Evolutionary conservation across 2,888 invertebrate species (phyloP), one percentile per base, ranked within the genome.

Genomic region (Cataglyphis altisquamis): DNA sequence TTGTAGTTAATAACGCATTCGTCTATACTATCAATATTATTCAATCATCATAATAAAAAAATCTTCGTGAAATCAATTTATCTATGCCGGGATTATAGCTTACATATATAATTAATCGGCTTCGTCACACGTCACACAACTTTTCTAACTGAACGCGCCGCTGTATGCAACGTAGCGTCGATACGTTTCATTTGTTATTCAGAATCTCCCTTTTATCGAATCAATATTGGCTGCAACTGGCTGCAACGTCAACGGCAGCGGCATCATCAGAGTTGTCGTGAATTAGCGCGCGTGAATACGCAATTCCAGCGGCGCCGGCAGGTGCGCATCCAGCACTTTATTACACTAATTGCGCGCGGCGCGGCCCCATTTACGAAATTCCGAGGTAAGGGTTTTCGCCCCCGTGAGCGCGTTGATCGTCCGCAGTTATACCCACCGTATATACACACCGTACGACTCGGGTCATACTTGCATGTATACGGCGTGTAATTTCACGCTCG

Each of bases 401-500:
- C 80, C 78, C 67, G 39, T 66, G 25, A 41, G 15, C 15, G 52
- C 64, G 78, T 70, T 83, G 85, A 83, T 88, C 87, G 74, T 66
- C 32, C 68, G 63, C 45, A 52, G 68, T 64, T 63, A 66, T 60
- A 48, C 52, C 45, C 36, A 52, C 82, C 8, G 48, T 48, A n/a
- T 48, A 12, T 12, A 29, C 48, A 18, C 21, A 15, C 52, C 32
- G 48, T 77, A 29, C 48, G 21, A 12, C 32, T 21, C 18, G 48
- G 77, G 75, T 87, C 48, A 52, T 68, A 82, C 83, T 78, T 86
- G 78, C 45, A 62, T 52, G 48, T 32, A 87, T 85, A 84, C 88
- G 85, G 89, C 88, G 89, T 91, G 91, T 91, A 92, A 92, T 92
- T 92, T 92, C 92, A 92, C 92, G 91, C 91, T 91, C 86, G 86